Conservation (phyloP, 2,797 vertebrate species). For the Yasuhikotakia modesta region DNA sequence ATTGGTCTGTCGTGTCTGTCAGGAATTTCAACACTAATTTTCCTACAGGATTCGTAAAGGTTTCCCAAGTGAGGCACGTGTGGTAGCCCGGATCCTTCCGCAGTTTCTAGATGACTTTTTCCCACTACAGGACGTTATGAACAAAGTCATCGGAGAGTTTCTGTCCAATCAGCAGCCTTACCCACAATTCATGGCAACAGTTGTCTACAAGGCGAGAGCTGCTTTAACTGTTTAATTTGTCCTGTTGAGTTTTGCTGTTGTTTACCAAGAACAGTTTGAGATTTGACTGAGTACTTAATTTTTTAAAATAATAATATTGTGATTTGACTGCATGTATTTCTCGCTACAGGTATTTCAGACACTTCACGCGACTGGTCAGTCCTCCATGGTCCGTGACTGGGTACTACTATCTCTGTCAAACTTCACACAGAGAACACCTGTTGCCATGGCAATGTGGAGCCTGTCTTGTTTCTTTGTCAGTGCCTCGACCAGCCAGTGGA, state of each 20-base stretch:
- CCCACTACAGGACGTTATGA: constrained; percentile 97
- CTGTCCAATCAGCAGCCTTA: constrained; percentile 98
- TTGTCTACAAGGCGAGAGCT: constrained; percentile 90
- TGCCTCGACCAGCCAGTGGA: constrained; percentile 96
- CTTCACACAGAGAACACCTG: constrained; percentile 95
- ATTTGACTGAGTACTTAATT: too few species aligned
- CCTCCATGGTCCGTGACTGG: constrained; percentile 98
- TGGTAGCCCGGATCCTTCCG: constrained; percentile 93
- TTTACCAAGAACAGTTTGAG: too few species aligned
- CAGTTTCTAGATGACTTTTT: constrained; percentile 99
- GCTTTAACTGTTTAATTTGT: too few species aligned
- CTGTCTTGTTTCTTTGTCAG: constrained; percentile 98
- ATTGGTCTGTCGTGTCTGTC: neutral
- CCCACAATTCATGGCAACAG: constrained; percentile 98
- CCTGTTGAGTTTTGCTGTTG: too few species aligned
- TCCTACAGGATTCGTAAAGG: constrained; percentile 89
- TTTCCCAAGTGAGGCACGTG: constrained; percentile 93
- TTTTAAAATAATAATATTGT: neutral
- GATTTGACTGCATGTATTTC: neutral
- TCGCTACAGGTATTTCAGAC: constrained; percentile 92
- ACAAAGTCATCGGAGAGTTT: constrained; percentile 99
- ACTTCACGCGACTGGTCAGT: constrained; percentile 92
- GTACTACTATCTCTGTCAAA: constrained; percentile 97
- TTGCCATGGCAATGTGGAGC: constrained; percentile 99
- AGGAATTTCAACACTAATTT: constrained; percentile 28